phyloP scores from a whole-genome alignment of 1,140 invertebrate species.

The Drosophila fuyamai region DNA sequence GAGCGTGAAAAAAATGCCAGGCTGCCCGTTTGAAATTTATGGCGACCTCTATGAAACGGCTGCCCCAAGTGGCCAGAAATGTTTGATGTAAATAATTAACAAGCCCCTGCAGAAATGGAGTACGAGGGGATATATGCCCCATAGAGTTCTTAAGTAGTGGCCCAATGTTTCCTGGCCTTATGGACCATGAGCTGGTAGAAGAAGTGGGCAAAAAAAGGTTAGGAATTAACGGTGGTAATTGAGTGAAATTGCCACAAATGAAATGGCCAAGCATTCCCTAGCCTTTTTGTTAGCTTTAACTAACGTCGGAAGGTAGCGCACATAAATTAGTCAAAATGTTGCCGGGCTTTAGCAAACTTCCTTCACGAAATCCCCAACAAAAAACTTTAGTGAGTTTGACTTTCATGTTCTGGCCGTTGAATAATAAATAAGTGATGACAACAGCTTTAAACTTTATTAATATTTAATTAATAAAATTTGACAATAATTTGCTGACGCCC shows the following conservation, averaged over 20 bases:
- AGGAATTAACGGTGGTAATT: slow-evolving; percentile 60
- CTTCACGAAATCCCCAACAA: slow-evolving; percentile 1
- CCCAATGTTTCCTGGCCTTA: slow-evolving; percentile 39
- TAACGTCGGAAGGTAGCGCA: slow-evolving; percentile 32
- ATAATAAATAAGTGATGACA: slow-evolving; percentile 30
- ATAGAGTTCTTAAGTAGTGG: slow-evolving; percentile 8
- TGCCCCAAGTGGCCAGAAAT: slow-evolving; percentile 19
- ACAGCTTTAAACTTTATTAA: slow-evolving; percentile 18
- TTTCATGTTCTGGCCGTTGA: slow-evolving; percentile 5
- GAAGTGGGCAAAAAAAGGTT: slow-evolving; percentile 25
- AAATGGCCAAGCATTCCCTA: slow-evolving; percentile 25
- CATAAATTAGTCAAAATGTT: slow-evolving; percentile 58
- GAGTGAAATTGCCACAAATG: slow-evolving; percentile 62
- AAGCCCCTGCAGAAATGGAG: slow-evolving; percentile 21
- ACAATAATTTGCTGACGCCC: slow-evolving; percentile 17
- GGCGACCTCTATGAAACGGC: slow-evolving; percentile 12
- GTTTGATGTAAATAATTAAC: slow-evolving; percentile 76
- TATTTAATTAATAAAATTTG: slow-evolving; percentile 51
- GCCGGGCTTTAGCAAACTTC: not conserved
- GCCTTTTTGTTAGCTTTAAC: slow-evolving; percentile 25
- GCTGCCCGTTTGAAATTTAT: slow-evolving; percentile 39
- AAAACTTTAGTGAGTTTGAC: not conserved
- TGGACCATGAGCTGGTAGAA: slow-evolving; percentile 15
- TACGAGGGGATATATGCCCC: slow-evolving; percentile 19
- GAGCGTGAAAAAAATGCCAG: slow-evolving; percentile 21